Evolutionary conservation across 2,888 invertebrate species (phyloP).

Genomic region (Fragum whitleyi): DNA sequence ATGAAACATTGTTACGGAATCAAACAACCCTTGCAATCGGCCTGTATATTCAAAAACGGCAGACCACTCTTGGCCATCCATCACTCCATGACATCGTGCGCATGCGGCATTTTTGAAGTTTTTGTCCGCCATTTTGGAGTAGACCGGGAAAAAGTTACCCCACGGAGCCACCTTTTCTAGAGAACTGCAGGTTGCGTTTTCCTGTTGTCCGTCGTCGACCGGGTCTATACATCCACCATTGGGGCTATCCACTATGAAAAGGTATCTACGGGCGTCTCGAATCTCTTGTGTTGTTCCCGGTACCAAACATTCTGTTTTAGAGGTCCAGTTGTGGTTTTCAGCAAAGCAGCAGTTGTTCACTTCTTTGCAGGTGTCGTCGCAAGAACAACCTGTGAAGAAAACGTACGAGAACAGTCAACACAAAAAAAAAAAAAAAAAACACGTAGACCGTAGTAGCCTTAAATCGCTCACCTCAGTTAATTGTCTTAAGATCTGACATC

Average conservation of each 20-base stretch:
- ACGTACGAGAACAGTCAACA: too few relatives aligned
- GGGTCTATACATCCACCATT: neutral
- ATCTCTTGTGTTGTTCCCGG: neutral
- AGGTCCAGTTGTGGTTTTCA: neutral
- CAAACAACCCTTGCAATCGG: too few relatives aligned
- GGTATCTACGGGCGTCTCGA: neutral
- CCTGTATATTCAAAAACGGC: too few relatives aligned
- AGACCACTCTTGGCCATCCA: too few relatives aligned
- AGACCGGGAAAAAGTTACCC: too few relatives aligned
- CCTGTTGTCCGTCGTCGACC: neutral
- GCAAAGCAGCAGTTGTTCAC: neutral
- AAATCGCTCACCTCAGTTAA: too few relatives aligned
- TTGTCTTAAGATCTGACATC: too few relatives aligned
- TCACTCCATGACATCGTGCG: neutral
- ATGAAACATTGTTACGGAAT: too few relatives aligned
- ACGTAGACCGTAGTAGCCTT: too few relatives aligned
- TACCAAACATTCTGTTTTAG: neutral
- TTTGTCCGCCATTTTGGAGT: neutral
- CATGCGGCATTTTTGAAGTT: slow-evolving; percentile 7
- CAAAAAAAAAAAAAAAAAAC: too few relatives aligned
- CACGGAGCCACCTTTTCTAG: neutral
- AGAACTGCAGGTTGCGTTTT: neutral
- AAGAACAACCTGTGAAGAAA: neutral
- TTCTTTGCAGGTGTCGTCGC: neutral
- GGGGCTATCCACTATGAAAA: neutral